These are phyloP conservation scores for Sander lucioperca DNA, from an alignment of 2,113 vertebrate species.

Conservation along the genomic window DNA sequence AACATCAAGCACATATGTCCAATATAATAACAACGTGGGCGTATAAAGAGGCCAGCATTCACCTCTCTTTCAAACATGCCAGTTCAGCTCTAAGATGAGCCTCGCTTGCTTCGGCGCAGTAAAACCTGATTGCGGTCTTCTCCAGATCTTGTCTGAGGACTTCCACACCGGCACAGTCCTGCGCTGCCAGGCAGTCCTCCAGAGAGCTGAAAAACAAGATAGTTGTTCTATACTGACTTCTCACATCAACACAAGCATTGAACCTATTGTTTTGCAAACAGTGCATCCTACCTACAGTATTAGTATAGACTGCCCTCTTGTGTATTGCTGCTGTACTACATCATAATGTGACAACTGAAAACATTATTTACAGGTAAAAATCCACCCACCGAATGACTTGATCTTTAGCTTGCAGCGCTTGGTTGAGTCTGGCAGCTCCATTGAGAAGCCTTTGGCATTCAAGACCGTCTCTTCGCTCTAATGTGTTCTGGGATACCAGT, in stretches of 20 bases:
- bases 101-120: constrained; percentile 84
- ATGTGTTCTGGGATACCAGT: constrained; percentile 86
- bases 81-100: constrained; percentile 87
- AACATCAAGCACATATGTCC: too few species aligned
- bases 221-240: background rate
- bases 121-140: constrained; percentile 77
- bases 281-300: background rate
- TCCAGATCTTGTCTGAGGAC: constrained; percentile 82
- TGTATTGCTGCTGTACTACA: constrained; percentile 26
- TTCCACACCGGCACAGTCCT: constrained; percentile 55
- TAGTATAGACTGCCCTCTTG: constrained; percentile 31
- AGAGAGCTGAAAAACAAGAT: constrained; percentile 77
- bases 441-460: constrained; percentile 84
- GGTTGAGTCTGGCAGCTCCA: constrained; percentile 80
- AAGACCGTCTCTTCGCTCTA: constrained; percentile 78
- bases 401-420: constrained; percentile 83
- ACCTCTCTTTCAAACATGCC: constrained; percentile 88
- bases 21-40: background rate
- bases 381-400: constrained; percentile 84
- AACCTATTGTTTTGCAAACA: too few species aligned
- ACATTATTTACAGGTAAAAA: background rate
- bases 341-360: background rate
- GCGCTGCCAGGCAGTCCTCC: constrained; percentile 83
- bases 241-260: background rate
- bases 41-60: constrained; percentile 12